Evolutionary conservation across 2,888 invertebrate species (phyloP).

Genomic region (Archips xylosteana): DNA sequence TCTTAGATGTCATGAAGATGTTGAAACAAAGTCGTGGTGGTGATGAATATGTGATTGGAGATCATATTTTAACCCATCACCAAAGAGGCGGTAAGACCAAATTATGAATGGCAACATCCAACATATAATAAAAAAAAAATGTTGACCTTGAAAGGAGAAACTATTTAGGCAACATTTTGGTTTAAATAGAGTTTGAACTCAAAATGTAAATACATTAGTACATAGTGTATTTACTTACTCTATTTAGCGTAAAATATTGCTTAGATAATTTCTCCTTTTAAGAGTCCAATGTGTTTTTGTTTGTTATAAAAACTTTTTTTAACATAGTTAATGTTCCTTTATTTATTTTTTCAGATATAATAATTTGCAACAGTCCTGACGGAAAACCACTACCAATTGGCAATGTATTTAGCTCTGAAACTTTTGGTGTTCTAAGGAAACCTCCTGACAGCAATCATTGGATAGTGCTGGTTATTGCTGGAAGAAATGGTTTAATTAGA

Average conservation of each 20-base stretch:
- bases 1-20: conserved; percentile 84
- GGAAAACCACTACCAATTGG: conserved; percentile 80
- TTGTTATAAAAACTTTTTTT: neutral
- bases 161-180: too few relatives aligned
- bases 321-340: neutral
- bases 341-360: conserved; percentile 77
- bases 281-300: neutral
- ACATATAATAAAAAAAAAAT: too few relatives aligned
- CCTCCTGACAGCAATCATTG: conserved; percentile 74
- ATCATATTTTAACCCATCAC: conserved; percentile 89
- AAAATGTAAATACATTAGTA: too few relatives aligned
- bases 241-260: too few relatives aligned
- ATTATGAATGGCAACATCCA: too few relatives aligned
- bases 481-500: conserved; percentile 86
- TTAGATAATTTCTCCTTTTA: too few relatives aligned
- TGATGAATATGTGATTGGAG: conserved; percentile 72
- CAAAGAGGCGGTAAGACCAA: conserved; percentile 82
- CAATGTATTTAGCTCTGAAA: conserved; percentile 74
- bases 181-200: too few relatives aligned
- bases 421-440: conserved; percentile 74
- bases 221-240: too few relatives aligned
- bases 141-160: too few relatives aligned
- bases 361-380: conserved; percentile 84
- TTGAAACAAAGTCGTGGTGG: conserved; percentile 80
- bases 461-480: conserved; percentile 86